phyloP scores from a whole-genome alignment of 2,113 vertebrate species.

The Zapornia atra region DNA sequence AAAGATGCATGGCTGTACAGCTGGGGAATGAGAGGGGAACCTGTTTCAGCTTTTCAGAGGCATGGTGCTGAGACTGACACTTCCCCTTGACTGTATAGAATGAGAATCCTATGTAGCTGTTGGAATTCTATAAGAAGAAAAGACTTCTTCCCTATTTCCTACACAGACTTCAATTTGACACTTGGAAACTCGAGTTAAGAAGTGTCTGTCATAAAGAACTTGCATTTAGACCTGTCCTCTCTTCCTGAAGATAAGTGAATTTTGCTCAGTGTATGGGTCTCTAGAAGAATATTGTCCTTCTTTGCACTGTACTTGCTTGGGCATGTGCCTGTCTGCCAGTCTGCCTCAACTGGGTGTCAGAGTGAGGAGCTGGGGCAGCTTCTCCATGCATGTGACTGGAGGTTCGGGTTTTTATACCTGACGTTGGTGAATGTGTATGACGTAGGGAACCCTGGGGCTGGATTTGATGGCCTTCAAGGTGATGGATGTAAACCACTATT shows the following conservation, averaged over 20 bases:
- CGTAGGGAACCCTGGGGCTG: neutral
- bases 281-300: neutral
- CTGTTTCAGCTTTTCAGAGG: neutral
- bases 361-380: neutral
- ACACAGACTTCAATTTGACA: neutral
- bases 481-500: neutral
- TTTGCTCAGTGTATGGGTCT: neutral
- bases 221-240: neutral
- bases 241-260: neutral
- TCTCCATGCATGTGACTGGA: neutral
- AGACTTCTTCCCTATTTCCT: neutral
- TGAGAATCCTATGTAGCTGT: neutral
- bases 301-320: neutral
- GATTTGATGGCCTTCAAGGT: neutral
- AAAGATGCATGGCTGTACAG: neutral
- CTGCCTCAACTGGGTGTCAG: too few species aligned
- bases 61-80: neutral
- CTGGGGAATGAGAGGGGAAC: neutral
- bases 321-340: rapidly evolving
- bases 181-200: neutral
- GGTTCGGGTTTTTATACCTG: neutral
- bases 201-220: neutral
- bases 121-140: neutral
- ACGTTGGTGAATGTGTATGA: neutral
- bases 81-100: neutral